Base-by-base conservation (phyloP, 2,888 invertebrate species). In the Gastracanthus pulcherrimus region DNA sequence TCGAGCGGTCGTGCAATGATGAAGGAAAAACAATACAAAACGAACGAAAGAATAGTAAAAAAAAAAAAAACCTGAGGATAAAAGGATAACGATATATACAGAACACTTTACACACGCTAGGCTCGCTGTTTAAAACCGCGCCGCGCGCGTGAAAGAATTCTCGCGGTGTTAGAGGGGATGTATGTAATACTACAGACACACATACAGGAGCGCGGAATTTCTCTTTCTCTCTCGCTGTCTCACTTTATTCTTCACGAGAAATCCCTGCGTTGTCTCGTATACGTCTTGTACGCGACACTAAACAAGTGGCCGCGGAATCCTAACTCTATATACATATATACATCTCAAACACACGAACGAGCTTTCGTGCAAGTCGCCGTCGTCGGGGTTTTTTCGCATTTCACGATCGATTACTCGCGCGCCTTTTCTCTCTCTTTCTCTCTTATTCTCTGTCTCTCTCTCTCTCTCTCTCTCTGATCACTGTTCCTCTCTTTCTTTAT, bases 81-180 rank as follows among this genome's bases (percentile, higher is more conserved):
- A 67, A 62, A 38, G 31, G 51, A 29, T 48, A 11, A 74, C 45
- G n/a, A n/a, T n/a, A n/a, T n/a, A 60, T 45, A 76, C 55, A 69
- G 23, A 76, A 76, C 69, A 76, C 26, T 26, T 60, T 48, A 69
- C 48, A 69, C 41, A 76, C 60, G 29, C 4, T 76, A 76, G 76
- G 66, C 13, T 60, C 60, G 16, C 60, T 31, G 34, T 29, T 1
- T n/a, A n/a, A n/a, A n/a, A n/a, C n/a, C n/a, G n/a, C n/a, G n/a
- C n/a, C n/a, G n/a, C n/a, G n/a, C n/a, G n/a, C n/a, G n/a, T n/a
- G n/a, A n/a, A n/a, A n/a, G n/a, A n/a, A n/a, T n/a, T n/a, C n/a
- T n/a, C n/a, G n/a, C n/a, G n/a, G n/a, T n/a, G n/a, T n/a, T n/a
- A n/a, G 55, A 62, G 34, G 62, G 51, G 38, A 60, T 67, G n/a